Base-by-base conservation (phyloP, 2,888 invertebrate genomes). In the Tanytarsus gracilentus region DNA sequence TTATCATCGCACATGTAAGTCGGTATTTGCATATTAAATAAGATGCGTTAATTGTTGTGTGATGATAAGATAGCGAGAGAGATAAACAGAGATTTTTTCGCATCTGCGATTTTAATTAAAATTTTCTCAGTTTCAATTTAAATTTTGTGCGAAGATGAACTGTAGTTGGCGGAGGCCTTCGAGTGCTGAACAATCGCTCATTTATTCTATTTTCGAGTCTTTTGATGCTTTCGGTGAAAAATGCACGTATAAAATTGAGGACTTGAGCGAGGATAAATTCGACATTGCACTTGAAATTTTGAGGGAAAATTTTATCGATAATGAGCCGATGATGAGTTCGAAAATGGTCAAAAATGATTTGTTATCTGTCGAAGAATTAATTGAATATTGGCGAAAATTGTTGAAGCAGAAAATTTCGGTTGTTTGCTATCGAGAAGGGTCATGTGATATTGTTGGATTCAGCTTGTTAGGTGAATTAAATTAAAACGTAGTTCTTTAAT, bases 391-490 rank as follows among this genome's bases (percentile, higher is more conserved):
- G 40, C 6, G n/a, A 16, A 40, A 39, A 2, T 40, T 56, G 21
- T 39, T 56, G 7, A 9, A 25, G 9, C 55, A 56, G 25, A 39
- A 40, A 26, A 27, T 39, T 4, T 40, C 40, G 9, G 8, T 40
- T 11, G 39, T 40, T 7, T 56, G 55, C 8, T 40, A n/a, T 39
- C 4, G 26, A 14, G 55, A 39, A 18, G 14, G 14, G 8, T 40
- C 40, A 6, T 14, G 40, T 40, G 55, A 40, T 26, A 56, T 56
- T 25, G 33, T 56, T 14, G 55, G 25, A 3, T 36, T 56, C 8
- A 56, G 27, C 26, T 25, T 56, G 5, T 36, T 56, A 14, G 33
- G 40, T n/a, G n/a, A n/a, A n/a, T n/a, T n/a, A n/a, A n/a, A n/a
- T n/a, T n/a, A n/a, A n/a, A n/a, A n/a, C n/a, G n/a, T n/a, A n/a